phyloP scores from a whole-genome alignment of 2,888 invertebrate species.

The Podabrus alpinus region DNA sequence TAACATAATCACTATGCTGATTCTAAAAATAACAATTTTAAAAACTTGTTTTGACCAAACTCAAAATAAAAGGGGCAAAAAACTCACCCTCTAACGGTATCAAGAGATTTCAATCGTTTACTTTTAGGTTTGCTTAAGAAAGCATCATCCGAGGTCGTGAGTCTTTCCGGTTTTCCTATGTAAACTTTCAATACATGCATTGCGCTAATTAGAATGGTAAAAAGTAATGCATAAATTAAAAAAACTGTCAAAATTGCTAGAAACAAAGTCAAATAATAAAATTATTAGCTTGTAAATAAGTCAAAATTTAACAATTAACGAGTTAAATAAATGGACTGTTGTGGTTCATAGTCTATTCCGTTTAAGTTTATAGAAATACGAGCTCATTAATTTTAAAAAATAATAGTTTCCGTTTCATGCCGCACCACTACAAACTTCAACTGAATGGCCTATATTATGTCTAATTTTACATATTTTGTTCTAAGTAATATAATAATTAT shows the following conservation, averaged over 20 bases:
- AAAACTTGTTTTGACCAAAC: neutral
- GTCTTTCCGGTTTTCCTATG: slow-evolving; percentile 5
- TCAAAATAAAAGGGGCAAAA: neutral
- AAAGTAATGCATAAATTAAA: slow-evolving; percentile 46
- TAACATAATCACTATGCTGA: slow-evolving; percentile 86
- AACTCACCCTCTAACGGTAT: slow-evolving; percentile 78
- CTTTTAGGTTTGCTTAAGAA: neutral
- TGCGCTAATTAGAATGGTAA: slow-evolving; percentile 32
- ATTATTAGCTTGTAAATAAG: too few relatives aligned
- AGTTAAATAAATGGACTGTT: too few relatives aligned
- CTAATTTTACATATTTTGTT: too few relatives aligned
- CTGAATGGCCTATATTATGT: too few relatives aligned
- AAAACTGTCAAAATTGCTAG: slow-evolving; percentile 55
- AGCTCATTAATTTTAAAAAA: too few relatives aligned
- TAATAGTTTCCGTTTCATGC: too few relatives aligned
- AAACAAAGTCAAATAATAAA: slow-evolving; percentile 33
- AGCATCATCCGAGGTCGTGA: slow-evolving; percentile 5
- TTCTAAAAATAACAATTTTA: slow-evolving; percentile 56
- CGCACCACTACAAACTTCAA: too few relatives aligned
- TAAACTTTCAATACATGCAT: slow-evolving; percentile 11
- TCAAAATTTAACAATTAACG: too few relatives aligned
- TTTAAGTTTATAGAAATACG: too few relatives aligned
- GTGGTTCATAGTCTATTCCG: too few relatives aligned
- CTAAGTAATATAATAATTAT: too few relatives aligned
- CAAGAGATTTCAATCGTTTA: slow-evolving; percentile 68